Base-by-base conservation (phyloP, 2,888 invertebrate species). In the Drosophila mayaguana region DNA sequence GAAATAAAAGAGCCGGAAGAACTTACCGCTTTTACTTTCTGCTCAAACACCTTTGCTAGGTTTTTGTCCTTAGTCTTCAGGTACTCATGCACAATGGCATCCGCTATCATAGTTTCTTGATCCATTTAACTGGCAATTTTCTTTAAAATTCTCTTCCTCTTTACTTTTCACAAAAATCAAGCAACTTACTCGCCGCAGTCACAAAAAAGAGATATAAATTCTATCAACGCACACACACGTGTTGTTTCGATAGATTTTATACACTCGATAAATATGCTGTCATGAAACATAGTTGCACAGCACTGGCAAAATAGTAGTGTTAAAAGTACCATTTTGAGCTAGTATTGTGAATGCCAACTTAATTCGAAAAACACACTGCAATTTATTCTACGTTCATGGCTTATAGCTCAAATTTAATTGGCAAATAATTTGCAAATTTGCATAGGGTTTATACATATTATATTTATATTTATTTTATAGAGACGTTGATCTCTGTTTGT, bases 1-100 rank as follows among this genome's bases (percentile, higher is more conserved):
- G 34, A 8, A 0, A 46, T 43, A 55, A 48, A 36, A 51, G n/a
- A 18, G 16, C 28, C 11, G 22, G 14, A 45, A 45, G 43, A 43
- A 94, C 96, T 95, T 94, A 96, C 96, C 93, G 96, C 95, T 91
- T 96, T 96, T 1, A 95, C 94, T 93, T 96, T 96, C 86, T 95
- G 94, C 87, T 95, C 94, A 90, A 95, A 96, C 56, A 95, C 94
- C 84, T 94, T 94, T 0, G 96, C 96, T 36, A 96, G 88, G 8
- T 94, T 93, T 91, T 95, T 95, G 88, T 96, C 95, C 77, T 94
- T 94, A 78, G 94, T 94, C 67, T 93, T 91, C 66, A 97, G 92
- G 93, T 94, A 95, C 77, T 96, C 95, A 77, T 95, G 94, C 67
- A 96, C 94, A 63, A 96, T 91, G 7, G 96, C 94, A 82, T 93